Percentiles rank a stretch among this genome's conserved stretches.
Evolutionary conservation across 1,140 invertebrate species (phyloP).

Genomic region (Diuraphis noxia): DNA sequence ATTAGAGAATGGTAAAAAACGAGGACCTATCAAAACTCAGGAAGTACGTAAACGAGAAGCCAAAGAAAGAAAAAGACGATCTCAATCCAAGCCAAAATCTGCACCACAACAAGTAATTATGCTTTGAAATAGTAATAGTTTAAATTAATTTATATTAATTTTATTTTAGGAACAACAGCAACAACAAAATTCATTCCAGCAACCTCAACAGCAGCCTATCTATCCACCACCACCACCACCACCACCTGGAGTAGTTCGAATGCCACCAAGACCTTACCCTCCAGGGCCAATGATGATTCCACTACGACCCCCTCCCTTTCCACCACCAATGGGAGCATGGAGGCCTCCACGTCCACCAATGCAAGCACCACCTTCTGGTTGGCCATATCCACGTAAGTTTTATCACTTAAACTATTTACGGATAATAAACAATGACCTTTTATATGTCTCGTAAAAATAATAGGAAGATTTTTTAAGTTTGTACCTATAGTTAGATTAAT

Average conservation of each 20-base stretch:
- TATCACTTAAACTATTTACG: neutral
- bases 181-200: constrained; percentile 25
- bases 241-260: constrained; percentile 26
- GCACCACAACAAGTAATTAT: constrained; percentile 6
- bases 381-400: constrained; percentile 46
- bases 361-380: constrained; percentile 33
- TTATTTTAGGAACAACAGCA: constrained; percentile 29
- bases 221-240: constrained; percentile 30
- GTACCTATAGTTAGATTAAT: neutral
- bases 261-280: constrained; percentile 22
- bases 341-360: constrained; percentile 19
- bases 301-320: constrained; percentile 8
- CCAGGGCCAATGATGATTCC: constrained; percentile 38
- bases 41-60: constrained; percentile 39
- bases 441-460: neutral
- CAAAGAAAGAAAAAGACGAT: constrained; percentile 35
- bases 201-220: constrained; percentile 20
- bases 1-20: constrained; percentile 29
- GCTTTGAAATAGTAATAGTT: neutral
- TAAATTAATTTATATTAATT: neutral
- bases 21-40: constrained; percentile 8
- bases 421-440: neutral
- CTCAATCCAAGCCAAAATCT: constrained; percentile 29
- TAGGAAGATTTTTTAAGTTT: neutral
- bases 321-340: constrained; percentile 39